Evolutionary conservation across 2,113 vertebrate species (phyloP).

Genomic region (Clarias magur): DNA sequence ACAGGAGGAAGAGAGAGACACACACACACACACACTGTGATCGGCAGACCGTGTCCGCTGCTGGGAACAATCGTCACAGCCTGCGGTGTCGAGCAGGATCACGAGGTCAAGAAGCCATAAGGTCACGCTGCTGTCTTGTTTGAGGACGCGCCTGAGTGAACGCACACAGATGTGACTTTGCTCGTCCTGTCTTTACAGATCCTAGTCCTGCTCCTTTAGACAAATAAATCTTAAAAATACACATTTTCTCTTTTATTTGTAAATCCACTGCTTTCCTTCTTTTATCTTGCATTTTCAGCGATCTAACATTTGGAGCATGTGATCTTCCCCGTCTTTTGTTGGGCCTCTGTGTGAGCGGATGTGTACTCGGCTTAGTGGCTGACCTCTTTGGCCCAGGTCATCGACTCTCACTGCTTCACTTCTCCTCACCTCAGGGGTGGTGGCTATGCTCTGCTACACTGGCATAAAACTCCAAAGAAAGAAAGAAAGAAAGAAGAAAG

Average conservation of each 20-base stretch:
- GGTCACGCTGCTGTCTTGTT: conserved; percentile 14
- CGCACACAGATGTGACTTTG: conserved; percentile 8
- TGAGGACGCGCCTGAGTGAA: conserved; percentile 25
- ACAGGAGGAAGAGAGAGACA: conserved; percentile 14
- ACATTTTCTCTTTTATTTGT: not conserved
- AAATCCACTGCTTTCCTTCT: not conserved
- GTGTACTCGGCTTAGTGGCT: conserved; percentile 59
- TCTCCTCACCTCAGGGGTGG: conserved; percentile 37
- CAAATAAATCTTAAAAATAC: not conserved
- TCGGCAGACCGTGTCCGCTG: conserved; percentile 29
- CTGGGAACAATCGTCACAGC: conserved; percentile 15
- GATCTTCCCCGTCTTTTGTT: conserved; percentile 4
- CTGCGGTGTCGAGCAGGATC: conserved; percentile 19
- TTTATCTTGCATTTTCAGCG: conserved; percentile 10
- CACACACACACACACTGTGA: conserved; percentile 26
- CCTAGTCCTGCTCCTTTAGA: not conserved
- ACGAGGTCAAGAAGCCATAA: conserved; percentile 32
- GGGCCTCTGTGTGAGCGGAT: conserved; percentile 52
- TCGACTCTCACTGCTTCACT: conserved; percentile 49
- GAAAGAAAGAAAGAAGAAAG: conserved; percentile 15
- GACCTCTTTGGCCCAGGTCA: conserved; percentile 67
- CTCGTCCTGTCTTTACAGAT: not conserved
- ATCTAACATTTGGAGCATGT: not conserved
- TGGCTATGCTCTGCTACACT: conserved; percentile 41
- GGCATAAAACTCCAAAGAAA: conserved; percentile 44